A percentile compares a stretch with the other conserved stretches of the same genome.
Evolutionary conservation across 2,797 vertebrate genomes (phyloP).

Genomic region (Petrocephalus sullivani): DNA sequence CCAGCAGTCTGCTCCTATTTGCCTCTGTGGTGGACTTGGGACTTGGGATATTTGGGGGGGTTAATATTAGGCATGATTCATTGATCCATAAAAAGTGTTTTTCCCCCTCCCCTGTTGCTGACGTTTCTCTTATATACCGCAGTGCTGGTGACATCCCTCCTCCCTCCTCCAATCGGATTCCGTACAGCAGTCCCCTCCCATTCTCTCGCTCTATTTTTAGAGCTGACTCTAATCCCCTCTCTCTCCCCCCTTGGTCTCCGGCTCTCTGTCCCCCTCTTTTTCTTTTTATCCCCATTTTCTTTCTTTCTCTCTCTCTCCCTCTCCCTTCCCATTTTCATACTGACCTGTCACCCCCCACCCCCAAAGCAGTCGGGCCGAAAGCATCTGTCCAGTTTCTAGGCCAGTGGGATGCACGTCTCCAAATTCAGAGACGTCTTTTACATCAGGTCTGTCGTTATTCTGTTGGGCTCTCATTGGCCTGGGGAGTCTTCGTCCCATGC

Average conservation of each 20-base stretch:
- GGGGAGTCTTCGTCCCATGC: background rate
- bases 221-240: slow-evolving; percentile 47
- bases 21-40: background rate
- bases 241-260: slow-evolving; percentile 59
- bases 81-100: slow-evolving; percentile 1
- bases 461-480: background rate
- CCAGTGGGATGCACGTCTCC: slow-evolving; percentile 56
- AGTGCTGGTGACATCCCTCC: slow-evolving; percentile 55
- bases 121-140: slow-evolving; percentile 28
- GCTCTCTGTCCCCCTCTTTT: slow-evolving; percentile 26
- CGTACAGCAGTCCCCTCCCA: slow-evolving; percentile 37
- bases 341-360: slow-evolving; percentile 68
- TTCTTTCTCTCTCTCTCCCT: slow-evolving; percentile 5
- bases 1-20: background rate
- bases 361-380: slow-evolving; percentile 55
- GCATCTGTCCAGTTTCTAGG: slow-evolving; percentile 50
- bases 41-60: background rate
- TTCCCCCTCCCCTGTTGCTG: background rate
- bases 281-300: slow-evolving; percentile 34
- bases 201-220: slow-evolving; percentile 65
- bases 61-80: slow-evolving; percentile 20
- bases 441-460: background rate
- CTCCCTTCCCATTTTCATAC: slow-evolving; percentile 50
- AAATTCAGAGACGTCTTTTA: background rate
- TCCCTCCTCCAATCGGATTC: slow-evolving; percentile 44